Base-by-base conservation (phyloP, 2,888 invertebrate genomes). In the Exocentrus adspersus region DNA sequence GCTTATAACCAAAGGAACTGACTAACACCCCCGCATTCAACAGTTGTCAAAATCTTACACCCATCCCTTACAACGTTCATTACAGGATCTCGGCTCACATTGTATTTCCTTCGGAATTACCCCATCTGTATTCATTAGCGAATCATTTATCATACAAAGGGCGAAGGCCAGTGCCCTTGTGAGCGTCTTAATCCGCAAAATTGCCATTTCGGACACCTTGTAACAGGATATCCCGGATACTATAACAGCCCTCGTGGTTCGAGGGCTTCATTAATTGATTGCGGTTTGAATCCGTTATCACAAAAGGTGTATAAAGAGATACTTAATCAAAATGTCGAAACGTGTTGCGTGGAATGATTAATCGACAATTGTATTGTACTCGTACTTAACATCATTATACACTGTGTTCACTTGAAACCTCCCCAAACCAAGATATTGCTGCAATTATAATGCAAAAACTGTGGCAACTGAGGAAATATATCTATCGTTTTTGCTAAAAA, bases 151-250 rank as follows among this genome's bases (percentile, higher is more conserved):
- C 56, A 56, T n/a, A 10, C 32, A 32, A 45, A 30, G 56, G 56
- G 19, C 56, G 43, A 43, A 16, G 56, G 30, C 56, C 45, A 21
- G 30, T 30, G 56, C 30, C 54, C 54, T 16, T 14, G 2, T 10
- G 17, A 28, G 54, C n/a, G 32, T 32, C 45, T 45, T 45, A 30
- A 46, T 56, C 56, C 45, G 21, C 32, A 30, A 45, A 42, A 56
- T 56, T 56, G 56, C 56, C 56, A 45, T 45, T 56, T 56, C n/a
- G 19, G 45, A 56, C 45, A 56, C 20, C 43, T 56, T 30, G 45
- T 46, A 56, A 45, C 42, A 5, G 14, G 45, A 56, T 56, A 56
- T 45, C 30, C 45, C 2, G 45, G 56, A 46, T 30, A 45, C 20
- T 32, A 45, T 45, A 45, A 56, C 56, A 46, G 20, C 45, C 45